Evolutionary conservation across 2,797 vertebrate species (phyloP).

Genomic region (Cossypha heuglini): DNA sequence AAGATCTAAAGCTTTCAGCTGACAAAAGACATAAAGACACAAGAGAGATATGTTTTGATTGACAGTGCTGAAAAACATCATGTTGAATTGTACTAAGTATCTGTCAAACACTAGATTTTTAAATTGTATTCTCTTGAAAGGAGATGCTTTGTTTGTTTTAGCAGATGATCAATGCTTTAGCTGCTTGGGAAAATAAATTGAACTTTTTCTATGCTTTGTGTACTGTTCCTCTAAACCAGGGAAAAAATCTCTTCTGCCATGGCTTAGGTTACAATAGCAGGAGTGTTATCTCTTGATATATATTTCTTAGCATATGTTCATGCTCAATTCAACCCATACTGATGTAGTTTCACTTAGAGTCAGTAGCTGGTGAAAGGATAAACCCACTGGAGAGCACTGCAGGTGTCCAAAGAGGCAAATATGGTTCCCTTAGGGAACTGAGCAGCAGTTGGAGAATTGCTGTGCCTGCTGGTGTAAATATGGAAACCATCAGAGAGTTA

Average conservation of each 20-base stretch:
- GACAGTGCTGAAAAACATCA: neutral
- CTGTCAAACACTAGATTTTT: neutral
- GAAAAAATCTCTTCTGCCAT: neutral
- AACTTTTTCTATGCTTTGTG: neutral
- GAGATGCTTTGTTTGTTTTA: neutral
- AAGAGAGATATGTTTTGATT: neutral
- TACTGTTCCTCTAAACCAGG: neutral
- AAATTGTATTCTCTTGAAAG: neutral
- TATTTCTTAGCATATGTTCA: neutral
- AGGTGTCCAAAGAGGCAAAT: constrained; percentile 58
- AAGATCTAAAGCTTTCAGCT: neutral
- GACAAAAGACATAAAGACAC: neutral
- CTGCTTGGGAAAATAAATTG: neutral
- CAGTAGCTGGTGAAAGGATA: neutral
- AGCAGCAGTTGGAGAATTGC: constrained; percentile 8
- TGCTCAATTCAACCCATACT: neutral
- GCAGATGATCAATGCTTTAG: neutral
- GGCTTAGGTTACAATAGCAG: neutral
- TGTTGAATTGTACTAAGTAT: neutral
- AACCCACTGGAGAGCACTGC: neutral
- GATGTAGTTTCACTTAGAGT: neutral
- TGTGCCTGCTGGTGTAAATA: constrained; percentile 62
- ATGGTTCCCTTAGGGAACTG: constrained; percentile 16
- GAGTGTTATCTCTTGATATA: neutral
- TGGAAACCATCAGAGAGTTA: constrained; percentile 62